These are phyloP conservation scores for Orchesella cincta DNA, from an alignment of 1,140 invertebrate genomes.

Conservation along the genomic window DNA sequence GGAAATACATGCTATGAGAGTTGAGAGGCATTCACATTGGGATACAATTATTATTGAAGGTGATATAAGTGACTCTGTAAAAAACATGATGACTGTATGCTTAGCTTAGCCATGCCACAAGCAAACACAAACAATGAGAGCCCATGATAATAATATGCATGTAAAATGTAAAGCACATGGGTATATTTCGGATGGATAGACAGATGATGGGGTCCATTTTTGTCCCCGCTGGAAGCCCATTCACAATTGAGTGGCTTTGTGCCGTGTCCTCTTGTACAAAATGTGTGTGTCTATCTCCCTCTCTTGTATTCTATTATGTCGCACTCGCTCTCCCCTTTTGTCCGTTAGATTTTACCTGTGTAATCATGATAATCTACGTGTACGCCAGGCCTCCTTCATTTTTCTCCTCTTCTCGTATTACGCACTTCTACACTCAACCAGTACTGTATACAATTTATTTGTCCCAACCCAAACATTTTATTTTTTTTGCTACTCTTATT, in stretches of 20 bases:
- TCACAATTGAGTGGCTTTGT: conserved; percentile 24
- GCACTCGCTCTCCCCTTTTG: conserved; percentile 19
- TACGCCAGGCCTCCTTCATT: too few species aligned
- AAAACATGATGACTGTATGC: too few species aligned
- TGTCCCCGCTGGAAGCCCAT: conserved; percentile 17
- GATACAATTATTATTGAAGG: too few species aligned
- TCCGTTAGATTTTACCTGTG: too few species aligned
- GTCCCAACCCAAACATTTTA: background rate
- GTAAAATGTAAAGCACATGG: background rate
- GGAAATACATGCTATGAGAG: background rate
- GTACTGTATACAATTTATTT: conserved; percentile 9
- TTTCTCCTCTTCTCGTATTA: background rate
- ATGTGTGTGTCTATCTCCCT: background rate
- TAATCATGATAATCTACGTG: too few species aligned
- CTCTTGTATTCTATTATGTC: background rate
- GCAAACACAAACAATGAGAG: too few species aligned
- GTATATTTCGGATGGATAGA: too few species aligned
- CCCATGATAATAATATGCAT: background rate
- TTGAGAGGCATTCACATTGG: too few species aligned
- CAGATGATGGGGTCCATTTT: conserved; percentile 25
- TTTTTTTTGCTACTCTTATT: background rate
- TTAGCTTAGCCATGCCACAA: too few species aligned
- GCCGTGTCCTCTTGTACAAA: background rate
- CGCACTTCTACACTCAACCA: background rate
- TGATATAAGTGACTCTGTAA: too few species aligned